These are phyloP conservation scores for Pygmarrhopalites habei DNA, from an alignment of 1,140 invertebrate genomes.

Conservation along the genomic window DNA sequence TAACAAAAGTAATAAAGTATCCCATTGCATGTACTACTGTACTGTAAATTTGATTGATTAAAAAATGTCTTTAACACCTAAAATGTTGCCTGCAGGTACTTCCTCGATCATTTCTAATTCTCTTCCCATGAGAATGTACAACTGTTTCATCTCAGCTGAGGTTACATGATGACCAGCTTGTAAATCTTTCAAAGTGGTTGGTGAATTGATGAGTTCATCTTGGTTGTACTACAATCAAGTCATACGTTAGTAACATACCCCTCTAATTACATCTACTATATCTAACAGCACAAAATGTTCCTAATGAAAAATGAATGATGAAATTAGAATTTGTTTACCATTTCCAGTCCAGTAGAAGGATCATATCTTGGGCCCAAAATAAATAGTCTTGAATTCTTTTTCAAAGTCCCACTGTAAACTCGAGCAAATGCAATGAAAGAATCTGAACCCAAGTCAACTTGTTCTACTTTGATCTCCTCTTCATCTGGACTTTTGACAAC, in stretches of 20 bases:
- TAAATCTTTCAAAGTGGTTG: slow-evolving; percentile 58
- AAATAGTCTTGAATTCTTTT: slow-evolving; percentile 67
- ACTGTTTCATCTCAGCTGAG: slow-evolving; percentile 54
- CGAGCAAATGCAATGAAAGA: slow-evolving; percentile 88
- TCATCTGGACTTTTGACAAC: neutral
- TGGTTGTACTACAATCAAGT: neutral
- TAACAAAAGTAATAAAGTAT: slow-evolving; percentile 6
- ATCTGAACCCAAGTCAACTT: slow-evolving; percentile 39
- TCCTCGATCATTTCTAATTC: slow-evolving; percentile 74
- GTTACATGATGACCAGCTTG: slow-evolving; percentile 57
- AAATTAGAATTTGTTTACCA: too few species aligned
- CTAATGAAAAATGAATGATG: too few species aligned
- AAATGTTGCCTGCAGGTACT: slow-evolving; percentile 81
- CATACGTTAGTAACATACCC: too few species aligned
- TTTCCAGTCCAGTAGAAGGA: slow-evolving; percentile 54
- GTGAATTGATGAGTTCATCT: slow-evolving; percentile 47
- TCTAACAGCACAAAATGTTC: too few species aligned
- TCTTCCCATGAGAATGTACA: slow-evolving; percentile 90
- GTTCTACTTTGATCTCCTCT: neutral
- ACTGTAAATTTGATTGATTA: neutral
- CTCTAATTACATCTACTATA: too few species aligned
- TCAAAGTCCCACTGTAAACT: slow-evolving; percentile 81
- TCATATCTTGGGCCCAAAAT: slow-evolving; percentile 86
- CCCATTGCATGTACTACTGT: too few species aligned
- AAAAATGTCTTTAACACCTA: slow-evolving; percentile 49